A percentile compares a stretch with the other conserved stretches of the same genome.
phyloP scores from a whole-genome alignment of 2,797 vertebrate species.

The Cryptoblepharus egeriae region DNA sequence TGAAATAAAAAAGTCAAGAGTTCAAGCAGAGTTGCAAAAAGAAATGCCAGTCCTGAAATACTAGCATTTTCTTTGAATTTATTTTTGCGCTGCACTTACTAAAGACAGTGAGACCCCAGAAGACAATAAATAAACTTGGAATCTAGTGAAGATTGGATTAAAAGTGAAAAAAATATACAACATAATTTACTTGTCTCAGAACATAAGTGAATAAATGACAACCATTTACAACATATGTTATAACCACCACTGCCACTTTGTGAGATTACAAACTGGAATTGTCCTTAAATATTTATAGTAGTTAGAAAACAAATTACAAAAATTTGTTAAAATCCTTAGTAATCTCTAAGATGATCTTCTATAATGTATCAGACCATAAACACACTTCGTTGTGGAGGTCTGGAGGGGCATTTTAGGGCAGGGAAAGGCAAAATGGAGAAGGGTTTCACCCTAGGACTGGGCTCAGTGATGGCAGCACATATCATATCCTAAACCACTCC shows the following conservation, averaged over 20 bases:
- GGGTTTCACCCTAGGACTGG: too few relatives aligned
- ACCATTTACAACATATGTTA: too few relatives aligned
- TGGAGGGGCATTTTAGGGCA: too few relatives aligned
- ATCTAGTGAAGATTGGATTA: conserved; percentile 40
- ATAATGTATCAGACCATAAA: background rate
- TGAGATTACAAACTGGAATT: conserved; percentile 13
- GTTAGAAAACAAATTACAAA: background rate
- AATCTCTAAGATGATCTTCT: background rate
- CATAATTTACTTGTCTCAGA: too few relatives aligned
- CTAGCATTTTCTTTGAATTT: conserved; percentile 56
- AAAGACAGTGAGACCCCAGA: conserved; percentile 57
- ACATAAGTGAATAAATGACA: too few relatives aligned
- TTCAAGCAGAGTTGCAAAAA: conserved; percentile 46
- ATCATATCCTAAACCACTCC: too few relatives aligned
- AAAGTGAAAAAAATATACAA: background rate
- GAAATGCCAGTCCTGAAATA: conserved; percentile 53
- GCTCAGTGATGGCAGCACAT: too few relatives aligned
- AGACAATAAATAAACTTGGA: conserved; percentile 59
- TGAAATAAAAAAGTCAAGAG: conserved; percentile 37
- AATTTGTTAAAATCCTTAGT: background rate
- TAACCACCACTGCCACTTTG: conserved; percentile 14
- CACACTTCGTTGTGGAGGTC: too few relatives aligned
- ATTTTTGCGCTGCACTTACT: conserved; percentile 59
- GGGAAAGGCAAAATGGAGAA: too few relatives aligned
- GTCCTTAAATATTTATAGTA: background rate